Evolutionary conservation across 2,113 vertebrate genomes (phyloP), one percentile per base, ranked within the genome.

Genomic region (Aramus guarauna): DNA sequence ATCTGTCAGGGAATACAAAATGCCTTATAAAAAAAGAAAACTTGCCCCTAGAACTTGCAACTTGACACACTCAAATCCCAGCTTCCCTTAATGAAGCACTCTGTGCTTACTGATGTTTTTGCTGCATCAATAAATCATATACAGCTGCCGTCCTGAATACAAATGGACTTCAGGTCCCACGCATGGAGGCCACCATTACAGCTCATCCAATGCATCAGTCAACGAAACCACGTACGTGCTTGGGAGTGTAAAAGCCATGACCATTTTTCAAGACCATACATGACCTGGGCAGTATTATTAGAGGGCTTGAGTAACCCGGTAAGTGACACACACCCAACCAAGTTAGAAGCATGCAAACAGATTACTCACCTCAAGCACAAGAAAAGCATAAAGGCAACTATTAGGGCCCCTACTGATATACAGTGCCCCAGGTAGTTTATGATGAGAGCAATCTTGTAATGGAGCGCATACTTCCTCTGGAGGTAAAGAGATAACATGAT

Each of bases 401-500:
- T 98, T 5, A 99, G 99, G 67, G 99, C 99, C 39, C 98, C 99
- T 80, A 99, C 96, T 15, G 99, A 99, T 93, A 99, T 98, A 82
- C 99, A 99, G 98, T 99, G 99, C 26, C 99, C 99, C 93, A 99
- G 98, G 98, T 99, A 99, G 98, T 99, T 99, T 97, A 99, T 98
- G 95, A 99, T 98, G 56, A 99, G 99, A 24, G 99, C 99, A 27
- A 99, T 97, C 94, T 98, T 99, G 97, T 99, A 99, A 97, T 99
- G 99, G 94, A 99, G 96, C 4, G 98, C 98, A 23, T 99, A 99
- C 93, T 99, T 99, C 93, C 98, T 98, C 99, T 99, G 98, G 67
- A 98, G 98, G 97, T 79, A 97, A 88, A 98, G 88, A 95, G 96
- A 98, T 74, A 97, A 95, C 88, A 96, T 64, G 76, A 86, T 97